These are phyloP conservation scores for Pantherophis alleghaniensis DNA, from an alignment of 2,797 vertebrate species.

Conservation along the genomic window DNA sequence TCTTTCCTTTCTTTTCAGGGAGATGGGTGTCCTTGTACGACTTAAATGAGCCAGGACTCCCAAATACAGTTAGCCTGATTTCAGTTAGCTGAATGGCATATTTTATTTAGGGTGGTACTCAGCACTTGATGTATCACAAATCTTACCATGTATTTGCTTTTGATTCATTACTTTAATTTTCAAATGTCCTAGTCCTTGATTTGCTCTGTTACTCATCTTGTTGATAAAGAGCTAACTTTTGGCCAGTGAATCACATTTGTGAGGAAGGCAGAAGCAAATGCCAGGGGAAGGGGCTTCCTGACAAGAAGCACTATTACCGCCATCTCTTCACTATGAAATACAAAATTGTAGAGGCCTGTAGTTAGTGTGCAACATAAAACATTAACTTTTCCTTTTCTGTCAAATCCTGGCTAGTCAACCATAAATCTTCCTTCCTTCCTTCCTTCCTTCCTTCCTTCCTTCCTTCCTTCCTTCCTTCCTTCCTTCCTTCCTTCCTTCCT, in stretches of 20 bases:
- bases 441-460: not conserved
- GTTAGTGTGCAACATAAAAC: not conserved
- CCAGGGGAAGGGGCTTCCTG: not conserved
- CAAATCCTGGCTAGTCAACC: not conserved
- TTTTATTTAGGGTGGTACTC: not conserved
- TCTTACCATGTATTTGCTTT: not conserved
- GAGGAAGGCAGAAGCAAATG: not conserved
- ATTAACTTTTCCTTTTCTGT: not conserved
- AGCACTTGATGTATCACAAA: not conserved
- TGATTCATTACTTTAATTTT: constrained; percentile 19
- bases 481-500: not conserved
- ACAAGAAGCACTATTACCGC: not conserved
- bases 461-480: not conserved
- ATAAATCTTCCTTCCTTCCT: not conserved
- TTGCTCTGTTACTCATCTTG: constrained; percentile 5
- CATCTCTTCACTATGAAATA: not conserved
- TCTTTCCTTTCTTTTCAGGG: not conserved
- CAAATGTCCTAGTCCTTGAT: not conserved
- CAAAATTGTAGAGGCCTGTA: not conserved
- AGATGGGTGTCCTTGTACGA: not conserved
- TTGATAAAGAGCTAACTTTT: not conserved
- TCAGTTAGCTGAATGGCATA: not conserved
- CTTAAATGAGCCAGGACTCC: not conserved
- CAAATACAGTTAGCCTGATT: constrained; percentile 15
- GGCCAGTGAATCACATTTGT: not conserved